Conservation (phyloP, 1,140 invertebrate genomes). For the Trichonephila clavipes region DNA sequence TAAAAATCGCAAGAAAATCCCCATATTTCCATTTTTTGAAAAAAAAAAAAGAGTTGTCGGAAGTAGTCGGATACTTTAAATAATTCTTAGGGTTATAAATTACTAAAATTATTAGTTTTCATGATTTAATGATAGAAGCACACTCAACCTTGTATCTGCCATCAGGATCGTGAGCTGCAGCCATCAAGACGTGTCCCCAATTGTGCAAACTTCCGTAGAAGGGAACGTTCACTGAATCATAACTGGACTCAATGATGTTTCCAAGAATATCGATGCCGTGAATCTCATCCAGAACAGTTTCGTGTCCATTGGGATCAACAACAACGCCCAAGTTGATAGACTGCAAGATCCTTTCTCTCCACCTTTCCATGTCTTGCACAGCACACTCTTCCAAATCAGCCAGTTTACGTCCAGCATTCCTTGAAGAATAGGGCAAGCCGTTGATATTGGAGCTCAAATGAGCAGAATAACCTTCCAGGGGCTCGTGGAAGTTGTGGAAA, state of each 20-base stretch:
- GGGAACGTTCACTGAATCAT: conserved; percentile 81
- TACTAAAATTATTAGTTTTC: no score
- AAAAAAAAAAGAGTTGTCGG: no score
- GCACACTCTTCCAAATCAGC: conserved; percentile 80
- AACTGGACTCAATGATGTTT: conserved; percentile 83
- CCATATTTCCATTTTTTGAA: no score
- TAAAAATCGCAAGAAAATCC: no score
- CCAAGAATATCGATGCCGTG: conserved; percentile 82
- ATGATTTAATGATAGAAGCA: no score
- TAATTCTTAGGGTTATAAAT: no score
- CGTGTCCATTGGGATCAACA: conserved; percentile 45
- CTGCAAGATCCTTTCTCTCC: conserved; percentile 74
- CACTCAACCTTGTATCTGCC: conserved; percentile 78
- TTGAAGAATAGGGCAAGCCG: conserved; percentile 85
- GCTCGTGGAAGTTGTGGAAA: conserved; percentile 74
- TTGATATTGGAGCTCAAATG: conserved; percentile 84
- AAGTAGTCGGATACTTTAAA: no score
- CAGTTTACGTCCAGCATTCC: conserved; percentile 82
- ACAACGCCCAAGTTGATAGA: conserved; percentile 68
- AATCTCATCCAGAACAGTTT: conserved; percentile 44
- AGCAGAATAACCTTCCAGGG: conserved; percentile 84
- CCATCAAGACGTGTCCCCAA: conserved; percentile 83
- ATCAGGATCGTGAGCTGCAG: conserved; percentile 88
- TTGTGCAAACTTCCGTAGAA: conserved; percentile 82
- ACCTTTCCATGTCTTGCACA: conserved; percentile 81